Evolutionary conservation across 2,113 vertebrate species (phyloP), one percentile per base, ranked within the genome.

Genomic region (Taurulus bubalis): DNA sequence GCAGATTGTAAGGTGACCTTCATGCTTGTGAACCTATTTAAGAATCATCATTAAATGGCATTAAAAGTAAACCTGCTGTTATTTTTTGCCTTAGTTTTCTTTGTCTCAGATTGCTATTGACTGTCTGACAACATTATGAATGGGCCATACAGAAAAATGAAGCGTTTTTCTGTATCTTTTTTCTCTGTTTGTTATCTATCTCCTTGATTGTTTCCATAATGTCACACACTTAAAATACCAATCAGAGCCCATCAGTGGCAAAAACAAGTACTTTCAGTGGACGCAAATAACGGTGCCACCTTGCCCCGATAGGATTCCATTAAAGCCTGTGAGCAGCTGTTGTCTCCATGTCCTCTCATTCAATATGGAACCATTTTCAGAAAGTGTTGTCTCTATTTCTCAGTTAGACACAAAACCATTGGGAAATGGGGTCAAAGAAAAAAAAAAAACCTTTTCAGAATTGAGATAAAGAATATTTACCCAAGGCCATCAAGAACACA

Each of bases 1-100:
- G 53, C 69, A 73, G 45, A 69, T 40, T 58, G 53, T 45, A 20
- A 64, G 32, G 22, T 38, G 42, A 82, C 62, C 68, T 85, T 87
- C 80, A 58, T 47, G 10, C 18, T 64, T 75, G n/a, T 45, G 22
- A 65, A 81, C 1, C 38, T 38, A 42, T 77, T 63, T 65, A 49
- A 38, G 20, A 24, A 11, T 66, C 24, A 7, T 58, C 56, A 62
- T 80, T 42, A 32, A 64, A 51, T 10, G 1, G 32, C 32, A 49
- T 9, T n/a, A n/a, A n/a, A 30, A 53, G 8, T 34, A 10, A 40
- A 14, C 30, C n/a, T 18, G 16, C 11, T 64, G 22, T 26, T 45
- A n/a, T 38, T 66, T 28, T 15, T 22, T 66, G 42, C 59, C 8
- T 32, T 34, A 16, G 28, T 56, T 36, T 32, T 32, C 20, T 42